Conservation (phyloP, 2,113 vertebrate species). For the Paratilapia polleni region DNA sequence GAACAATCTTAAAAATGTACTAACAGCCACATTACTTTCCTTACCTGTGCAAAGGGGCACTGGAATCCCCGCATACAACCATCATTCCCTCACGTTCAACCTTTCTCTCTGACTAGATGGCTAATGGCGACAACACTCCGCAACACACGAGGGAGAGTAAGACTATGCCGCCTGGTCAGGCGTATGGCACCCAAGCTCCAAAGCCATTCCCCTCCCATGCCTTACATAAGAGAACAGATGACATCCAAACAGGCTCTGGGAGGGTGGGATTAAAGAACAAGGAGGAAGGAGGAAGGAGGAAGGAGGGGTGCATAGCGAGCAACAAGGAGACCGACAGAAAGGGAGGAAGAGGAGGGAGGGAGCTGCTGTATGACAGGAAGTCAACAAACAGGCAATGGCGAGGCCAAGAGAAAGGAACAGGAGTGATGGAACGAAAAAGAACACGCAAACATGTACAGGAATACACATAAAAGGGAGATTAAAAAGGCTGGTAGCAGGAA, state of each 20-base stretch:
- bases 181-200: slow-evolving; percentile 36
- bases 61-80: slow-evolving; percentile 57
- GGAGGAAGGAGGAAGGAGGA: slow-evolving; percentile 41
- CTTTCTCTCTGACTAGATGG: background rate
- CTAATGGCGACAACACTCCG: slow-evolving; percentile 28
- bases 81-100: slow-evolving; percentile 38
- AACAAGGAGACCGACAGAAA: slow-evolving; percentile 65
- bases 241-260: slow-evolving; percentile 59
- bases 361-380: slow-evolving; percentile 63
- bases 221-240: slow-evolving; percentile 78
- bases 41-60: slow-evolving; percentile 50
- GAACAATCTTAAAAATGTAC: background rate
- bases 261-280: slow-evolving; percentile 68
- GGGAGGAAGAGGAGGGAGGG: slow-evolving; percentile 41
- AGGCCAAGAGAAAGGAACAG: slow-evolving; percentile 7
- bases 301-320: slow-evolving; percentile 11
- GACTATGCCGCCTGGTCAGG: slow-evolving; percentile 25
- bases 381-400: slow-evolving; percentile 47
- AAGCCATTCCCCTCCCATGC: slow-evolving; percentile 43
- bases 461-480: background rate
- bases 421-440: slow-evolving; percentile 7
- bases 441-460: background rate
- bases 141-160: slow-evolving; percentile 13
- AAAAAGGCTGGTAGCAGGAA: background rate
- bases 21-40: background rate